Evolutionary conservation across 2,888 invertebrate species (phyloP), one percentile per base, ranked within the genome.

Genomic region (Anticlea derivata): DNA sequence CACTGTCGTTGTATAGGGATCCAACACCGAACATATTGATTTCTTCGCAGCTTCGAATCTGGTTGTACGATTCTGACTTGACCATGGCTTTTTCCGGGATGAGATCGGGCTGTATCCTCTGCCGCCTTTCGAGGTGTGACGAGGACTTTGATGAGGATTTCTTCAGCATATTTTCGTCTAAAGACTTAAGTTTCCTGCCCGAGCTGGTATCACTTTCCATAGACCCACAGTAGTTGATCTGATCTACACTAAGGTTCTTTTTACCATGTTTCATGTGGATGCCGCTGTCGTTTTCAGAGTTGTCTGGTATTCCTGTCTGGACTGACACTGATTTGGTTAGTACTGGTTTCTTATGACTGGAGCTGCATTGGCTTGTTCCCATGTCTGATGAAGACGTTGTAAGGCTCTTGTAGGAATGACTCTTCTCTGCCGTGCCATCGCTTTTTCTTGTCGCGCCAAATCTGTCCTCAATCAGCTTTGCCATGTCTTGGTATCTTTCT

Each of bases 401-500:
- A 1, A 91, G 75, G 56, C 90, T 90, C 60, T 91, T 91, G 55
- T 91, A 91, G 1, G 91, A 91, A 67, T 91, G 86, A 64, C 89
- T 89, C 43, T 91, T 91, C 58, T 91, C 91, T 5, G 89, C 81
- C 1, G 87, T 88, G 0, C 86, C 83, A 49, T 91, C 91, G 50
- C 80, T 85, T 55, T 88, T 90, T 43, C 86, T 78, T 5, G 79
- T 58, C 34, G 76, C 90, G 1, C 94, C 93, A 57, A 94, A 94
- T 64, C 92, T 91, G 62, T 94, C 94, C 73, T 94, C 94, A 56
- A 94, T 91, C 49, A 94, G 80, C 70, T 94, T 94, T 2, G 94
- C 92, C 94, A 94, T 94, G 61, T 94, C 94, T 71, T 94, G 94
- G 58, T 94, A 94, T 35, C 94, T 86, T 67, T 94, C 94, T 75